A percentile compares a stretch with the other conserved stretches of the same genome.
Conservation (phyloP, 2,797 vertebrate species). For the Bothrops alternatus region DNA sequence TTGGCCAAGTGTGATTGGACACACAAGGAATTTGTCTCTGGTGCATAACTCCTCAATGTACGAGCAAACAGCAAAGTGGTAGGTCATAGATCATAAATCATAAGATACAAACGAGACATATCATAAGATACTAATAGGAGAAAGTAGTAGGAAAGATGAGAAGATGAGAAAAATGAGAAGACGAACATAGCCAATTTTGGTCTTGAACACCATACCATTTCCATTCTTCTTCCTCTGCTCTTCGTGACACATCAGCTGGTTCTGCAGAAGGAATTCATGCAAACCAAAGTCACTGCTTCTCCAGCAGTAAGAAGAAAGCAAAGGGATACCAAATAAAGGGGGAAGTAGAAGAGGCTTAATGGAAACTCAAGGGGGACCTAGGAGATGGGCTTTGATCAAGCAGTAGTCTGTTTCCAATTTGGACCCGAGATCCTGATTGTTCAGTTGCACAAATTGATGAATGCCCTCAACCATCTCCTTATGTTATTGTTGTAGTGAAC, state of each 20-base stretch:
- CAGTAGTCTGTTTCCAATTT: background rate
- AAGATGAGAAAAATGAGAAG: background rate
- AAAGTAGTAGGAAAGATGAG: background rate
- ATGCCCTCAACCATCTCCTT: background rate
- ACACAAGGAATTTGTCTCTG: background rate
- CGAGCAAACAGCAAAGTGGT: background rate
- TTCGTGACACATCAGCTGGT: background rate
- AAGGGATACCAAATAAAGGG: background rate
- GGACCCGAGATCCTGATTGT: constrained; percentile 21
- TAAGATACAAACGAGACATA: too few relatives aligned
- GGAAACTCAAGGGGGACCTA: background rate
- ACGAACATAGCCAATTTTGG: background rate
- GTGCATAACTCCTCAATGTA: background rate
- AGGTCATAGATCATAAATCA: background rate
- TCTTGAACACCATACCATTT: background rate
- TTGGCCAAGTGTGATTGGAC: background rate
- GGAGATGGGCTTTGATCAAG: background rate
- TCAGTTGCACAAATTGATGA: constrained; percentile 26
- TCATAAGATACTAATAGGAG: background rate
- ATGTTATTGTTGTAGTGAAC: constrained; percentile 19
- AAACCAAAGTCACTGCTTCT: background rate
- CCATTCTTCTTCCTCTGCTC: background rate
- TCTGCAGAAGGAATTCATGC: background rate
- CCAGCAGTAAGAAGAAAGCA: background rate
- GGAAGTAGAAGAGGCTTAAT: background rate